phyloP scores from a whole-genome alignment of 2,888 invertebrate species.

The Nysson spinosus region DNA sequence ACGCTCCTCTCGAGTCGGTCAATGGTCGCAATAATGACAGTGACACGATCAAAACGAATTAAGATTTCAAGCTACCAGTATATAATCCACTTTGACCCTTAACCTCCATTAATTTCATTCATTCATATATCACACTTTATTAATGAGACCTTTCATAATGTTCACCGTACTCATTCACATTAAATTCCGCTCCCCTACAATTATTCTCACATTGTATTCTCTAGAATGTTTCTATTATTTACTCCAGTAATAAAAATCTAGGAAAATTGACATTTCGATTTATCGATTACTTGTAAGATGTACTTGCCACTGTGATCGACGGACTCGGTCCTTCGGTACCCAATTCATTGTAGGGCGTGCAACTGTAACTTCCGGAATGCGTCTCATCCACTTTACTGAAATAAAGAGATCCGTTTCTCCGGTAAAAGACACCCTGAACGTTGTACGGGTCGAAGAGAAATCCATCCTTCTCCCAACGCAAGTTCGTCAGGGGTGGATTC shows the following conservation, averaged over 20 bases:
- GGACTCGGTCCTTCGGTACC: constrained; percentile 92
- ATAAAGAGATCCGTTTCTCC: constrained; percentile 90
- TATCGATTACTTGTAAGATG: not conserved
- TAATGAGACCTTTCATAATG: too few species aligned
- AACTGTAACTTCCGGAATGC: constrained; percentile 93
- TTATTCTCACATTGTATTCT: too few species aligned
- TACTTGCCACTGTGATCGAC: constrained; percentile 84
- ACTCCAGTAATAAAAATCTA: not conserved
- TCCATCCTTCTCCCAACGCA: constrained; percentile 96
- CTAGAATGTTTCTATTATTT: too few species aligned
- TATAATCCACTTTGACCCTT: too few species aligned
- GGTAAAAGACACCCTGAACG: constrained; percentile 90
- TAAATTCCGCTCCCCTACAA: too few species aligned
- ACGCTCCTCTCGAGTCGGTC: constrained; percentile 56
- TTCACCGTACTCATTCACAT: too few species aligned
- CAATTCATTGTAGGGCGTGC: constrained; percentile 93
- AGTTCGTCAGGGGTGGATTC: constrained; percentile 92
- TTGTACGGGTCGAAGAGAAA: constrained; percentile 94
- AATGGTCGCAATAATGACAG: constrained; percentile 56
- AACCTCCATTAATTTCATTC: too few species aligned
- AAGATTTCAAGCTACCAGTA: too few species aligned
- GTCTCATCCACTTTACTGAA: constrained; percentile 91
- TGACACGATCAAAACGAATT: not conserved
- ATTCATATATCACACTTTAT: too few species aligned
- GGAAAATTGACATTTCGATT: not conserved